A percentile compares a stretch with the other conserved stretches of the same genome.
Conservation (phyloP, 2,888 invertebrate species). For the Sisyra nigra region DNA sequence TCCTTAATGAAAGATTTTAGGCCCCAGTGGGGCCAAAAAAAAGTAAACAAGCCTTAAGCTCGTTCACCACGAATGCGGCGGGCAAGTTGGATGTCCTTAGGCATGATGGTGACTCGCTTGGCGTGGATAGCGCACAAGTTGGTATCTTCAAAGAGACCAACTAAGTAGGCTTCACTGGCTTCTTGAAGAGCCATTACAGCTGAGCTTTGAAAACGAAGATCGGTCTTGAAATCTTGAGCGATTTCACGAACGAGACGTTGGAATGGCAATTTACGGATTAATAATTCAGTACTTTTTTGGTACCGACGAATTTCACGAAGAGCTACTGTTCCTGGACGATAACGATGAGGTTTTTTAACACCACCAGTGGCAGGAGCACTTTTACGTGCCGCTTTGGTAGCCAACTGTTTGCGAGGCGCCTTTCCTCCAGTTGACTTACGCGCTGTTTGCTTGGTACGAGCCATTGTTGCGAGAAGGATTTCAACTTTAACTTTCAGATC, state of each 20-base stretch:
- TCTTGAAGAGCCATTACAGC: slow-evolving; percentile 87
- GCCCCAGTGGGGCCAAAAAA: too few relatives aligned
- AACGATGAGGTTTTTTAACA: slow-evolving; percentile 94
- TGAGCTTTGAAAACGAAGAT: slow-evolving; percentile 88
- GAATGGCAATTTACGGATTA: slow-evolving; percentile 91
- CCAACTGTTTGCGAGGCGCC: slow-evolving; percentile 86
- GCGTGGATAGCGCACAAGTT: slow-evolving; percentile 96
- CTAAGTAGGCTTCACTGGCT: slow-evolving; percentile 80
- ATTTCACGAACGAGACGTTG: slow-evolving; percentile 94
- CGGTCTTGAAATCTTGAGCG: slow-evolving; percentile 94
- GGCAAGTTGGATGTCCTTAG: slow-evolving; percentile 92
- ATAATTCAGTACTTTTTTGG: slow-evolving; percentile 89
- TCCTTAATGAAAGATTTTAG: background rate
- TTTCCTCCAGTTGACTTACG: slow-evolving; percentile 96
- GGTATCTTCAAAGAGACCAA: slow-evolving; percentile 93
- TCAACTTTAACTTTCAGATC: background rate
- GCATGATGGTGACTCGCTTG: slow-evolving; percentile 95
- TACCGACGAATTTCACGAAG: slow-evolving; percentile 94
- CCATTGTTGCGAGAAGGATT: too few relatives aligned
- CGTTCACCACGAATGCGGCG: slow-evolving; percentile 93
- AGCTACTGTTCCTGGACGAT: slow-evolving; percentile 92
- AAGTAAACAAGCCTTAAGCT: slow-evolving; percentile 42
- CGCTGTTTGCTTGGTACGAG: slow-evolving; percentile 95
- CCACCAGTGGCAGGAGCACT: slow-evolving; percentile 90
- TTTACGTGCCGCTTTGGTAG: slow-evolving; percentile 90